These are phyloP conservation scores for Melanostoma mellinum DNA, from an alignment of 2,888 invertebrate genomes.

Conservation along the genomic window DNA sequence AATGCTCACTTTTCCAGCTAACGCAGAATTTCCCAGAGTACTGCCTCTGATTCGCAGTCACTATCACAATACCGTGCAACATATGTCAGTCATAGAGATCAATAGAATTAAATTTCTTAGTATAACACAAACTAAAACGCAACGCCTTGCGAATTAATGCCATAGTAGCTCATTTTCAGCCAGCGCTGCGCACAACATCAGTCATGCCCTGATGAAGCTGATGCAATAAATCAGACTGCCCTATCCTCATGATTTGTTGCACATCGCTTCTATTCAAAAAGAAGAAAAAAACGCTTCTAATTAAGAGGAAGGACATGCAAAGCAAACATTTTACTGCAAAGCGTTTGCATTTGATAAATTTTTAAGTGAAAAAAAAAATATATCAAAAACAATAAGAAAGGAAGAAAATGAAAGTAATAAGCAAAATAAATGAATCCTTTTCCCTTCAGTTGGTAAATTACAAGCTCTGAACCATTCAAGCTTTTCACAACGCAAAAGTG, in stretches of 20 bases:
- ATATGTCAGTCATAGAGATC: too few relatives aligned
- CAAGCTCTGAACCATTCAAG: too few relatives aligned
- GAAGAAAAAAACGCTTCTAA: conserved; percentile 49
- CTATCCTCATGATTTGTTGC: conserved; percentile 38
- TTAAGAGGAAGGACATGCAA: conserved; percentile 64
- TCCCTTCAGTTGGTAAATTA: neutral
- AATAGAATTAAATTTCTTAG: too few relatives aligned
- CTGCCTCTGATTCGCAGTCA: too few relatives aligned
- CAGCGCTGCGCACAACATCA: too few relatives aligned
- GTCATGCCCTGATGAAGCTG: neutral
- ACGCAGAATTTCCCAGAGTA: too few relatives aligned
- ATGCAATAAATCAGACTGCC: conserved; percentile 39
- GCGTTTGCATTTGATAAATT: conserved; percentile 57
- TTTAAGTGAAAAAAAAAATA: conserved; percentile 8
- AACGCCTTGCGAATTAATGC: too few relatives aligned
- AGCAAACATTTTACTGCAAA: conserved; percentile 44
- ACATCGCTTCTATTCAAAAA: conserved; percentile 37
- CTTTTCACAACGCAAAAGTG: too few relatives aligned
- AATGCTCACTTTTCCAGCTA: too few relatives aligned
- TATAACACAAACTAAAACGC: too few relatives aligned
- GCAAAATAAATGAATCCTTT: conserved; percentile 59
- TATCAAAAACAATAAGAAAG: neutral
- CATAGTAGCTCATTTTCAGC: too few relatives aligned
- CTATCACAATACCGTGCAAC: too few relatives aligned
- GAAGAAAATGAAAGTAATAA: conserved; percentile 65